Evolutionary conservation across 2,888 invertebrate species (phyloP).

Genomic region (Pristionchus fissidentatus): DNA sequence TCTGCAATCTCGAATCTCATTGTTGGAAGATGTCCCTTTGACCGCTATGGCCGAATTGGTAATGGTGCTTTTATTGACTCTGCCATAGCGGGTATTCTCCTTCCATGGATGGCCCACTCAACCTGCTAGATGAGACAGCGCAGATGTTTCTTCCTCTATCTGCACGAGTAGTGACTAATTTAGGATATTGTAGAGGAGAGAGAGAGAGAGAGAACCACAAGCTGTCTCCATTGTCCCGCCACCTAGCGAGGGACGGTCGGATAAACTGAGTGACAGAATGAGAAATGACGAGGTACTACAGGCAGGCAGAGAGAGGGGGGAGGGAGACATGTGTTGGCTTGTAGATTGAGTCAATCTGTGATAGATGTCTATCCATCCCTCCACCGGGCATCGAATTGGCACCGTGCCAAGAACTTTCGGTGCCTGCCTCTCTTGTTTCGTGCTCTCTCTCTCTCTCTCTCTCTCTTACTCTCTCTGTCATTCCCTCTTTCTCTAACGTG

Average conservation of each 20-base stretch:
- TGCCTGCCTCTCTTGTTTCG: too few species aligned
- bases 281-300: neutral
- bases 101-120: neutral
- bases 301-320: too few species aligned
- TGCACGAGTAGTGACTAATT: constrained; percentile 24
- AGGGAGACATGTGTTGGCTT: neutral
- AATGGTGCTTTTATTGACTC: neutral
- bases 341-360: neutral
- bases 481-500: too few species aligned
- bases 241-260: neutral
- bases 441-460: too few species aligned
- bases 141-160: constrained; percentile 33
- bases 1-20: neutral
- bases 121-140: constrained; percentile 6
- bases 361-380: neutral
- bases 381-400: too few species aligned
- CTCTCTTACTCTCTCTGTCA: neutral
- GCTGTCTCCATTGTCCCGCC: constrained; percentile 26
- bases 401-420: neutral
- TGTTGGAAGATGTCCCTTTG: neutral
- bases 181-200: constrained; percentile 26
- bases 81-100: neutral
- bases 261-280: constrained; percentile 19
- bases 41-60: neutral
- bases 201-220: neutral